A percentile compares a stretch with the other conserved stretches of the same genome.
Conservation (phyloP, 2,113 vertebrate species). For the Gobiocypris rarus region DNA sequence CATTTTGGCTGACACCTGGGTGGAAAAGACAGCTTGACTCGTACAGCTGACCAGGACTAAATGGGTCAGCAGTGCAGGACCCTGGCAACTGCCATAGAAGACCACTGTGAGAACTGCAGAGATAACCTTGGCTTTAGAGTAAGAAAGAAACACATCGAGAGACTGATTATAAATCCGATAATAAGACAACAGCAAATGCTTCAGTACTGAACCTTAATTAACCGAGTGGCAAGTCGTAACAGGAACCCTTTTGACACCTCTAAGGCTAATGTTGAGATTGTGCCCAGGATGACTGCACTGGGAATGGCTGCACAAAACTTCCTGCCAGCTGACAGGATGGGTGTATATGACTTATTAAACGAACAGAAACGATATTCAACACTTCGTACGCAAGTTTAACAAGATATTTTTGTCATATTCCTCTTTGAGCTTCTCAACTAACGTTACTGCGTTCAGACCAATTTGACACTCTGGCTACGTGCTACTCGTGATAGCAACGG, state of each 20-base stretch:
- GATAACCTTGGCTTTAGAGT: slow-evolving; percentile 3
- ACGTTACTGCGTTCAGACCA: slow-evolving; percentile 11
- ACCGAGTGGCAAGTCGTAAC: background rate
- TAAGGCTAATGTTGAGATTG: background rate
- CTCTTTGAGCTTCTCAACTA: background rate
- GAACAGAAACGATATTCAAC: slow-evolving; percentile 25
- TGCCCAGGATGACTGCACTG: slow-evolving; percentile 23
- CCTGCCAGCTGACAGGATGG: slow-evolving; percentile 38
- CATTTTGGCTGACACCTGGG: slow-evolving; percentile 40
- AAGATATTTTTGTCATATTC: background rate
- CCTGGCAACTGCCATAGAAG: slow-evolving; percentile 22
- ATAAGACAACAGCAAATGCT: background rate
- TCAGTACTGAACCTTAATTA: background rate
- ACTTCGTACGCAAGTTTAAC: slow-evolving; percentile 11
- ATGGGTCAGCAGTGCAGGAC: slow-evolving; percentile 37
- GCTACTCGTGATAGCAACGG: slow-evolving; percentile 56
- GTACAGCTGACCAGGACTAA: slow-evolving; percentile 16
- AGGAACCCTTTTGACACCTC: background rate
- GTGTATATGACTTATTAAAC: background rate
- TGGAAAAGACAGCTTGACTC: slow-evolving; percentile 33
- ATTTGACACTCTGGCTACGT: slow-evolving; percentile 44
- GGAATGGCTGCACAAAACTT: slow-evolving; percentile 51
- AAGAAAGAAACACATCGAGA: slow-evolving; percentile 8
- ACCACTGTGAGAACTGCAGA: slow-evolving; percentile 3
- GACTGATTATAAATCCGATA: background rate